phyloP scores from a whole-genome alignment of 35 echinoderm and acorn worm genomes.

The Apostichopus parvimensis region DNA sequence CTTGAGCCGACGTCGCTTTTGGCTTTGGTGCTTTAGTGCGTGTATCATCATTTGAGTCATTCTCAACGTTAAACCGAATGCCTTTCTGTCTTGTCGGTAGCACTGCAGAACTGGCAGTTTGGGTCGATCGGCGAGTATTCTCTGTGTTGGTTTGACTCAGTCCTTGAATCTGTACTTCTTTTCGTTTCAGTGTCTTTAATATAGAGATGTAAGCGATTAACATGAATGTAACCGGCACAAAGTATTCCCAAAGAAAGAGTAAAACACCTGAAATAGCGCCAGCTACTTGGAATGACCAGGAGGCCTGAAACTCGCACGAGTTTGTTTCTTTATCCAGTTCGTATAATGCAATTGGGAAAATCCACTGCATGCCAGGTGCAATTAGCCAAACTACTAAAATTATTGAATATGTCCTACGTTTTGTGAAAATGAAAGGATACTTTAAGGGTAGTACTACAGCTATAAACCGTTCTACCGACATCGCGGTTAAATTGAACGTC shows the following conservation, averaged over 20 bases:
- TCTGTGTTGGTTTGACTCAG: background rate
- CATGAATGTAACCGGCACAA: constrained; percentile 82
- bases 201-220: constrained; percentile 74
- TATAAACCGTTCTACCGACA: constrained; percentile 79
- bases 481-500: constrained; percentile 72
- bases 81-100: background rate
- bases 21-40: background rate
- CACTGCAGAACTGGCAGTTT: background rate
- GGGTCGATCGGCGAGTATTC: background rate
- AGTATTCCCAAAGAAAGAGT: constrained; percentile 83
- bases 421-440: constrained; percentile 58
- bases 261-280: constrained; percentile 58
- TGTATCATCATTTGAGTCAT: background rate
- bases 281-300: constrained; percentile 49
- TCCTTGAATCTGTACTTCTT: constrained; percentile 37
- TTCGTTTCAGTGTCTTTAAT: constrained; percentile 62
- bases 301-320: constrained; percentile 51
- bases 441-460: constrained; percentile 76
- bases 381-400: constrained; percentile 63
- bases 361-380: constrained; percentile 74
- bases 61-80: constrained; percentile 12
- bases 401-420: constrained; percentile 48
- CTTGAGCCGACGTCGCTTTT: constrained; percentile 45
- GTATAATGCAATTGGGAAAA: constrained; percentile 69
- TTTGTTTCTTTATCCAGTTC: constrained; percentile 8